Evolutionary conservation across 2,888 invertebrate genomes (phyloP).

Genomic region (Aspidiotus rigidus): DNA sequence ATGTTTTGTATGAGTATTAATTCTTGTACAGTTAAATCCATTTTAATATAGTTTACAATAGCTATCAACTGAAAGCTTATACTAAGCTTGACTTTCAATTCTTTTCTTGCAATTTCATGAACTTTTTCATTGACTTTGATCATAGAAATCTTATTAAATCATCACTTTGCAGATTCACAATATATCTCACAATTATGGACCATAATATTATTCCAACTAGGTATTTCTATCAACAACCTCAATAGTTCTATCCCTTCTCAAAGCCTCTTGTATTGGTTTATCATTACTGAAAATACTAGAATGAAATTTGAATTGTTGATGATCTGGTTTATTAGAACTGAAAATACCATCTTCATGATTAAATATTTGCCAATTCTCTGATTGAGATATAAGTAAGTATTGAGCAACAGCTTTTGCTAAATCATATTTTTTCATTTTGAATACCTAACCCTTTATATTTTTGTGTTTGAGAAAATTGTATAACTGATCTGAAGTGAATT

Average conservation of each 20-base stretch:
- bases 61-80: constrained; percentile 11
- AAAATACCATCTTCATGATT: not conserved
- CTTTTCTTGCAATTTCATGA: not conserved
- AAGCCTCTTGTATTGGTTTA: no score
- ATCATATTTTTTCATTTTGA: not conserved
- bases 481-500: not conserved
- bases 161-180: no score
- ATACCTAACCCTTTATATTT: not conserved
- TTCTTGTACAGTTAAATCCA: not conserved
- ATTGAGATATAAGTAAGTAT: not conserved
- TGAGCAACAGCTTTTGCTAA: not conserved
- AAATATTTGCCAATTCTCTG: constrained; percentile 1
- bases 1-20: not conserved
- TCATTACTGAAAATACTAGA: constrained; percentile 5
- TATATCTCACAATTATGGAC: no score
- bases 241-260: no score
- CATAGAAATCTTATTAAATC: not conserved
- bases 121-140: not conserved
- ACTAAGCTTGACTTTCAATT: not conserved
- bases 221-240: no score
- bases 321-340: not conserved
- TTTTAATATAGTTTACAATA: not conserved
- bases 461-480: not conserved
- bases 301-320: constrained; percentile 11
- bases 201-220: no score